These are phyloP conservation scores for Apis laboriosa DNA, from an alignment of 1,140 invertebrate species.

Conservation along the genomic window DNA sequence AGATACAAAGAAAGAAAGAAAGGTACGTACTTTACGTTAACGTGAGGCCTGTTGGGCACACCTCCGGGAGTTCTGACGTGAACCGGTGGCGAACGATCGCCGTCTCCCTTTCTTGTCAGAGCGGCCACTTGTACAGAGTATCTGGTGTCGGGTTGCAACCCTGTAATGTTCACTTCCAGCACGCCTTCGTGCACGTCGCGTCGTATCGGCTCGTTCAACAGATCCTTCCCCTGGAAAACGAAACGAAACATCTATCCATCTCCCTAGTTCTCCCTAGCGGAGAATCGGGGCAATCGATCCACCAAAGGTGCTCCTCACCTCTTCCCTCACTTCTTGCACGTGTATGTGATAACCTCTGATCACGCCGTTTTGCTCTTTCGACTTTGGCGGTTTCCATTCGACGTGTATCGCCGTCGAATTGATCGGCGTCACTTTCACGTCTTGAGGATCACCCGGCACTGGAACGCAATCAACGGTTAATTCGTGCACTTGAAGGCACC, in stretches of 20 bases:
- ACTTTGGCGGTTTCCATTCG: constrained; percentile 93
- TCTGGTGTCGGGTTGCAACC: constrained; percentile 94
- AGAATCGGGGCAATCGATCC: neutral
- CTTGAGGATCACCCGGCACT: constrained; percentile 98
- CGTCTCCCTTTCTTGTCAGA: constrained; percentile 96
- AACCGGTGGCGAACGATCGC: constrained; percentile 91
- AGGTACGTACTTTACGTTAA: constrained; percentile 88
- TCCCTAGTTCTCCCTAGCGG: too few relatives aligned
- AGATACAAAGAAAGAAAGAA: too few relatives aligned
- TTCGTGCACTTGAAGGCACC: constrained; percentile 52
- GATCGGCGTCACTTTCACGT: constrained; percentile 91
- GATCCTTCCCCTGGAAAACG: constrained; percentile 85
- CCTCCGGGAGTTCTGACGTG: constrained; percentile 95
- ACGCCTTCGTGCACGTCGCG: constrained; percentile 91
- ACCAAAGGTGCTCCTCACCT: constrained; percentile 81
- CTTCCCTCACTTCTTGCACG: constrained; percentile 93
- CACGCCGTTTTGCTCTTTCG: constrained; percentile 96
- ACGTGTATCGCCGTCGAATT: constrained; percentile 97
- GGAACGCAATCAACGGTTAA: constrained; percentile 79
- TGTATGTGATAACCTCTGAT: constrained; percentile 98
- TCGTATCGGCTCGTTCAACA: constrained; percentile 91
- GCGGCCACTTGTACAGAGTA: constrained; percentile 97
- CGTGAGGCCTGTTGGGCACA: constrained; percentile 92
- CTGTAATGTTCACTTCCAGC: constrained; percentile 91
- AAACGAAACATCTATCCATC: neutral